Evolutionary conservation across 1,140 invertebrate species (phyloP), one percentile per base, ranked within the genome.

Genomic region (Trichonephila clavata): DNA sequence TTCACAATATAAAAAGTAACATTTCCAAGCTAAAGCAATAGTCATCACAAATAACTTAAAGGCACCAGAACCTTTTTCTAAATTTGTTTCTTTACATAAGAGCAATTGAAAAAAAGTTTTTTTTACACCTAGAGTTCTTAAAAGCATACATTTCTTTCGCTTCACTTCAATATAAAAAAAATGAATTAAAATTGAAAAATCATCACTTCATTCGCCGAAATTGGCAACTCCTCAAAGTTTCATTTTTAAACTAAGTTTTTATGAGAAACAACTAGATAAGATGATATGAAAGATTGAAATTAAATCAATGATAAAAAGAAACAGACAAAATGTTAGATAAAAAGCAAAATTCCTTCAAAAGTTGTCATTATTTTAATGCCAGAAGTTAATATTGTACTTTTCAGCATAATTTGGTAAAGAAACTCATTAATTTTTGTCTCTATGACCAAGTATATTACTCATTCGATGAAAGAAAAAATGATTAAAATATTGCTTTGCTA

Each of bases 31-130:
- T 13, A 24, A 83, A 83, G 81, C 81, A 83, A 83, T 20, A 57
- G 50, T 57, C 81, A 57, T 83, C 43, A 83, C 81, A 83, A 83
- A 83, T 83, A 83, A 83, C 50, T 83, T 83, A 50, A 83, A 83
- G 81, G 50, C 81, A 83, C 81, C 81, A 24, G 81, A 83, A 83
- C 81, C 81, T 83, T 57, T 21, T 83, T 57, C 32, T 83, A 43
- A 80, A 77, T 80, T 32, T 83, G 32, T 57, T 27, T 57, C 21
- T 57, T 83, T 24, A 83, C 81, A 59, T 18, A 57, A 83, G 50
- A 59, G 18, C 39, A 59, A 24, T 24, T 57, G 3, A 10, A 50
- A 50, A 50, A 50, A 7, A 50, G 0, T 5, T 50, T 50, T n/a
- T 14, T 59, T 83, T 83, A n/a, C 43, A 83, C 43, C 81, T 57